These are phyloP conservation scores for Propithecus coquereli DNA, from an alignment of 2,113 vertebrate species.

Conservation along the genomic window DNA sequence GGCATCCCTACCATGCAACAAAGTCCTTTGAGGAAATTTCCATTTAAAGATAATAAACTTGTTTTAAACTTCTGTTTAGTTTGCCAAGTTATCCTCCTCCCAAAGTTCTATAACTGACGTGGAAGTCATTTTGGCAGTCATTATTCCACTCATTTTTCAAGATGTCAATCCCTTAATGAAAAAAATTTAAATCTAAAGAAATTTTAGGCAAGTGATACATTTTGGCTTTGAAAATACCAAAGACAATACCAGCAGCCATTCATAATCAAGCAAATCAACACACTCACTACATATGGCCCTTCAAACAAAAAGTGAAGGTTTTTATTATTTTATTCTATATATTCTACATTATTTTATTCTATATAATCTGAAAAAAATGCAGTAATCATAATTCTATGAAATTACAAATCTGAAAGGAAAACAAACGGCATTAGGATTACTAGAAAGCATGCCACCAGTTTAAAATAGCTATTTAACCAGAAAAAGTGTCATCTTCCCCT, in stretches of 20 bases:
- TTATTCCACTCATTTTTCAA: not conserved
- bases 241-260: not conserved
- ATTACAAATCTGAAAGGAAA: constrained; percentile 36
- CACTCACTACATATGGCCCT: not conserved
- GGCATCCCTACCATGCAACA: not conserved
- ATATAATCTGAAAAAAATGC: not conserved
- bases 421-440: not conserved
- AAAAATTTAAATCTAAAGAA: not conserved
- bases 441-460: not conserved
- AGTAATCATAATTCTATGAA: not conserved
- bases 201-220: not conserved
- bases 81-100: not conserved
- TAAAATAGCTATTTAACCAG: constrained; percentile 11
- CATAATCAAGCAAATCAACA: constrained; percentile 29
- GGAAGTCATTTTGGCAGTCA: not conserved
- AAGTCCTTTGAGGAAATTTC: not conserved
- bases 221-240: constrained; percentile 7
- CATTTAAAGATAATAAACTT: constrained; percentile 1
- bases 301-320: not conserved
- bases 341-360: not conserved
- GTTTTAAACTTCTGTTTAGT: not conserved
- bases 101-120: not conserved
- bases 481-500: not conserved
- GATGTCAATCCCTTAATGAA: not conserved
- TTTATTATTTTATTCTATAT: not conserved